phyloP scores from a whole-genome alignment of 2,888 invertebrate genomes.

The Selenia dentaria region DNA sequence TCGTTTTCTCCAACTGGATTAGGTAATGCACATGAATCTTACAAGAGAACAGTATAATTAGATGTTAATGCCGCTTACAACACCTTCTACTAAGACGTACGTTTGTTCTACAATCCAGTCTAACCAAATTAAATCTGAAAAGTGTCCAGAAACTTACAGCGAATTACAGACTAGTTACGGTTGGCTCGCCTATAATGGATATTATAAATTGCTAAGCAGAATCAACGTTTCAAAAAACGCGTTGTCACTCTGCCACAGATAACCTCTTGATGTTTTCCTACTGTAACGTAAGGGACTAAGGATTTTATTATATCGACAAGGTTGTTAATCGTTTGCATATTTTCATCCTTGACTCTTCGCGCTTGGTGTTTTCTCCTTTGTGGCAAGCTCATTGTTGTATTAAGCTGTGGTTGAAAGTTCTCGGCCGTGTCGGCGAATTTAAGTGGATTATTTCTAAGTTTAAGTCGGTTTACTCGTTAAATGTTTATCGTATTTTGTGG shows the following conservation, averaged over 20 bases:
- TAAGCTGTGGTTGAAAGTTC: constrained; percentile 58
- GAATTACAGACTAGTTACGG: constrained; percentile 35
- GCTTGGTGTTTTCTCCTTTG: constrained; percentile 37
- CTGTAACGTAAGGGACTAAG: not conserved
- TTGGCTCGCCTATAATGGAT: constrained; percentile 34
- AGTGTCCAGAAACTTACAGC: constrained; percentile 33
- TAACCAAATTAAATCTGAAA: constrained; percentile 32
- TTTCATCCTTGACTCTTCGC: constrained; percentile 11
- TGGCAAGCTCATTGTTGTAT: constrained; percentile 62
- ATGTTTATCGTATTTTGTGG: constrained; percentile 23
- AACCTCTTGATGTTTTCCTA: not conserved
- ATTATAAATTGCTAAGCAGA: constrained; percentile 34
- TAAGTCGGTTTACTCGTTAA: constrained; percentile 42
- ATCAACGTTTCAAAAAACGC: constrained; percentile 5
- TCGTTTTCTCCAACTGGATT: no score
- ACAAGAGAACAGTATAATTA: no score
- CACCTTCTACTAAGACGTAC: no score
- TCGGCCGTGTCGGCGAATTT: constrained; percentile 61
- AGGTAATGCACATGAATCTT: no score
- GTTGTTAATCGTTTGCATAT: constrained; percentile 1
- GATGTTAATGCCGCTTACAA: no score
- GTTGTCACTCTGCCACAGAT: constrained; percentile 1
- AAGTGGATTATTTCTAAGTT: constrained; percentile 64
- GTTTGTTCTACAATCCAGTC: no score
- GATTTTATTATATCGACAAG: constrained; percentile 6